Evolutionary conservation across 2,888 invertebrate genomes (phyloP), one percentile per base, ranked within the genome.

Genomic region (Heliconius sara): DNA sequence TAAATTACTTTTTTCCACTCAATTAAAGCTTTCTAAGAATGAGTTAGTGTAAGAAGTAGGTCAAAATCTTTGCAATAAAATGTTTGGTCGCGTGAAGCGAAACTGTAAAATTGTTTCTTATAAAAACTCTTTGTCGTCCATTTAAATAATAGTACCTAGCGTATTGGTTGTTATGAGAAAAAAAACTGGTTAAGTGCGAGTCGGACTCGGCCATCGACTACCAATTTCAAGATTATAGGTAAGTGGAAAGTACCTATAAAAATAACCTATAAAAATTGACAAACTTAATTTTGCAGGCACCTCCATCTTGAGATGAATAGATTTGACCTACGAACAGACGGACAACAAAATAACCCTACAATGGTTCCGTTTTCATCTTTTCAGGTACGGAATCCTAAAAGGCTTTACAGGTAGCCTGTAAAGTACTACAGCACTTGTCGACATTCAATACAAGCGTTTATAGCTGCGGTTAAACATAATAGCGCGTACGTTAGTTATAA

Each of bases 371-470:
- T 52, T 22, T 52, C 19, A 52, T 19, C 7, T 7, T 52, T 22
- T 52, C 7, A 52, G 19, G 19, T 19, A 52, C 2, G 52, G 52
- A 52, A 52, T 2, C 52, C 52, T 52, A 52, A 52, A 79, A 72
- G 71, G 63, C 76, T 79, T 76, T 47, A 16, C 75, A 68, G 74
- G 75, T 77, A 68, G 47, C 60, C 67, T 68, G 75, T 63, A 60
- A 60, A 43, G 27, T 70, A 27, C 12, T 60, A 68, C 68, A 75
- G 60, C 63, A 77, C 77, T 77, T 80, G 70, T 80, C 77, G 75
- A 79, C 77, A 72, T 77, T 80, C 76, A 71, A 71, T 67, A 80
- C 70, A 74, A 79, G 65, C 75, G 76, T 82, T 82, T 79, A 82
- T 76, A 63, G 76, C 68, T 25, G 77, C 65, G 77, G 79, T 80